Evolutionary conservation across 53 echinoderm and acorn worm genomes (phyloP).

Genomic region (Mesocentrotus franciscanus): DNA sequence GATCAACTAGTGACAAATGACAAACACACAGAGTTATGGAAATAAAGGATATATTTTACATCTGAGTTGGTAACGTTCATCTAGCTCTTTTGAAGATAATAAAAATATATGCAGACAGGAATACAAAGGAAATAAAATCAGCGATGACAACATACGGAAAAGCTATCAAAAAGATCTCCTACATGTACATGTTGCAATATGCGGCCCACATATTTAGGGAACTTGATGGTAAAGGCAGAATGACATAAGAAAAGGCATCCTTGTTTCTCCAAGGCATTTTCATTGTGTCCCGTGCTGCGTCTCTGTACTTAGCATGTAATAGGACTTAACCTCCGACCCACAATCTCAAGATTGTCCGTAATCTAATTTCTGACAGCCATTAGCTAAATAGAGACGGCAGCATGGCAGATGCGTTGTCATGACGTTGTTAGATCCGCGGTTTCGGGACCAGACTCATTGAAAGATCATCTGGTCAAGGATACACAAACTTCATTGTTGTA

Average conservation of each 20-base stretch:
- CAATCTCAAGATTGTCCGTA: slow-evolving; percentile 44
- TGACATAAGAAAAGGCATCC: slow-evolving; percentile 18
- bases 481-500: slow-evolving; percentile 61
- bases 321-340: slow-evolving; percentile 57
- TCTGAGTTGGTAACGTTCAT: no score
- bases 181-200: background rate
- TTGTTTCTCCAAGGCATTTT: slow-evolving; percentile 16
- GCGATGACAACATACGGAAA: background rate
- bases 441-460: slow-evolving; percentile 36
- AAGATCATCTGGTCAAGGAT: slow-evolving; percentile 60
- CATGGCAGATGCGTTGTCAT: slow-evolving; percentile 42
- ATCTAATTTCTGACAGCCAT: slow-evolving; percentile 66
- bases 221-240: slow-evolving; percentile 4
- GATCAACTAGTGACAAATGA: no score
- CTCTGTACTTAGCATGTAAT: slow-evolving; percentile 44
- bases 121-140: background rate
- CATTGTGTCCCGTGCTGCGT: slow-evolving; percentile 5
- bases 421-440: slow-evolving; percentile 8
- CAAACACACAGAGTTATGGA: no score
- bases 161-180: background rate
- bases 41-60: no score
- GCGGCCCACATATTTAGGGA: slow-evolving; percentile 4
- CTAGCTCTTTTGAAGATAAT: no score
- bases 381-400: slow-evolving; percentile 18
- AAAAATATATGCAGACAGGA: background rate